Evolutionary conservation across 2,888 invertebrate species (phyloP).

Genomic region (Tethea ocularis): DNA sequence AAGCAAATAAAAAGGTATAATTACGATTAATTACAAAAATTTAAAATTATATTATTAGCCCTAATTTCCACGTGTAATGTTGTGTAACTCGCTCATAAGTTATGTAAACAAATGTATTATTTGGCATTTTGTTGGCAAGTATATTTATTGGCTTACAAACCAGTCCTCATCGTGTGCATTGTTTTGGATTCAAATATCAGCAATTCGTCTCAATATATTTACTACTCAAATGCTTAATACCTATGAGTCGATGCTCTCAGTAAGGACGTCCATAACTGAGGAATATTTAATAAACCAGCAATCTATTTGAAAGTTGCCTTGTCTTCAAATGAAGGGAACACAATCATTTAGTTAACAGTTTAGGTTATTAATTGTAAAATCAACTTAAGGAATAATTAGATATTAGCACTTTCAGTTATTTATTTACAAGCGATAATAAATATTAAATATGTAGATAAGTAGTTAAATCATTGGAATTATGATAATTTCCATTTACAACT

Average conservation of each 20-base stretch:
- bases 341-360: not conserved
- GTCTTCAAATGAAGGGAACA: not conserved
- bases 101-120: too few relatives aligned
- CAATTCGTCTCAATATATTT: too few relatives aligned
- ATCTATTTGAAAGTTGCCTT: not conserved
- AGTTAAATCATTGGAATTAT: constrained; percentile 48
- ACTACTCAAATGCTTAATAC: too few relatives aligned
- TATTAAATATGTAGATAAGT: constrained; percentile 65
- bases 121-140: too few relatives aligned
- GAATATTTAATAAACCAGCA: too few relatives aligned
- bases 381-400: constrained; percentile 21
- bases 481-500: constrained; percentile 59
- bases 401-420: constrained; percentile 43
- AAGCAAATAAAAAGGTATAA: constrained; percentile 2
- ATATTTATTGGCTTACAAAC: too few relatives aligned
- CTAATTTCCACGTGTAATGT: not conserved
- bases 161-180: too few relatives aligned
- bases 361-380: not conserved
- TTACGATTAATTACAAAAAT: not conserved
- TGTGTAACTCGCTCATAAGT: too few relatives aligned
- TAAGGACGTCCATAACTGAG: too few relatives aligned
- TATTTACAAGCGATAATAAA: constrained; percentile 72
- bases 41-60: not conserved
- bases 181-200: too few relatives aligned
- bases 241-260: too few relatives aligned